These are phyloP conservation scores for Austrofundulus limnaeus DNA, from an alignment of 2,113 vertebrate species.

Conservation along the genomic window DNA sequence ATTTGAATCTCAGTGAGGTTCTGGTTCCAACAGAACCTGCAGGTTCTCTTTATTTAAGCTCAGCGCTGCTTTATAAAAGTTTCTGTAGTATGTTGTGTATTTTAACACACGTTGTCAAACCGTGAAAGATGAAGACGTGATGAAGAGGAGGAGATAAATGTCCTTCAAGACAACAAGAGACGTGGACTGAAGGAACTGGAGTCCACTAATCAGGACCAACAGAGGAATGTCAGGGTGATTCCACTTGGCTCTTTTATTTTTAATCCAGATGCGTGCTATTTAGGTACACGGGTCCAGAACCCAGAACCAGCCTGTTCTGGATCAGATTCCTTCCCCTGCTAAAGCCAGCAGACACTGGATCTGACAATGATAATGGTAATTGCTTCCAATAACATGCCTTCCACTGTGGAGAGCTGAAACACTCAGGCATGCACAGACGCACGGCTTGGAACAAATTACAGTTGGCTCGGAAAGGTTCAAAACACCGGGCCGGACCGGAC, in stretches of 20 bases:
- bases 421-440: conserved; percentile 5
- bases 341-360: conserved; percentile 62
- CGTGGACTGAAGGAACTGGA: conserved; percentile 43
- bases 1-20: no score
- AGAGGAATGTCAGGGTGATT: conserved; percentile 58
- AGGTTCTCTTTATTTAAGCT: no score
- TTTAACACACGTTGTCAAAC: no score
- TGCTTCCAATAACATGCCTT: conserved; percentile 62
- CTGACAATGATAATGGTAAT: conserved; percentile 71
- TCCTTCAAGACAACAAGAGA: conserved; percentile 45
- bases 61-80: no score
- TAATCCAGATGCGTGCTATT: conserved; percentile 66
- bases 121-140: neutral
- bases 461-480: conserved; percentile 1
- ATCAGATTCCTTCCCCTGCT: conserved; percentile 48
- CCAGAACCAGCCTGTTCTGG: conserved; percentile 30
- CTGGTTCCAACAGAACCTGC: no score
- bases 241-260: conserved; percentile 60
- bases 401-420: conserved; percentile 41
- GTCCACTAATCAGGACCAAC: conserved; percentile 57
- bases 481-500: neutral
- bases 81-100: no score
- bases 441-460: conserved; percentile 17
- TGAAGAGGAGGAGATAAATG: conserved; percentile 16
- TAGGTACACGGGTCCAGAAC: conserved; percentile 43